phyloP scores from a whole-genome alignment of 2,888 invertebrate species.

The Smittia sp. region DNA sequence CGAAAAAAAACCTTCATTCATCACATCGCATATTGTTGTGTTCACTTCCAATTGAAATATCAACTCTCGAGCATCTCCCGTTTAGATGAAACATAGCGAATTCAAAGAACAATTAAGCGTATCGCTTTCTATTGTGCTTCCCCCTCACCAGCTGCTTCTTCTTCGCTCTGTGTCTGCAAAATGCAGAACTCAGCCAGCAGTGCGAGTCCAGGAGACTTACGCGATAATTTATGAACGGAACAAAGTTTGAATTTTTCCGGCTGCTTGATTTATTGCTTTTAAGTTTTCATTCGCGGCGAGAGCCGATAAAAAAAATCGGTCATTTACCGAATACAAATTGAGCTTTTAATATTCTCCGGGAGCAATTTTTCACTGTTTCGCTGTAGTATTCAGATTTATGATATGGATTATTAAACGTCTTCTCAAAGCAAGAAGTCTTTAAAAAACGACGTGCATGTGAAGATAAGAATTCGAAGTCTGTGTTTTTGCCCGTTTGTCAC shows the following conservation, averaged over 20 bases:
- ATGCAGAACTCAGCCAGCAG: too few relatives aligned
- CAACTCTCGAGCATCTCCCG: not conserved
- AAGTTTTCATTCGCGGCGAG: constrained; percentile 10
- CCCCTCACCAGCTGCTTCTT: too few relatives aligned
- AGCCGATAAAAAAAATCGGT: constrained; percentile 18
- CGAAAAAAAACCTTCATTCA: not conserved
- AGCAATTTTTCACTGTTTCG: constrained; percentile 30
- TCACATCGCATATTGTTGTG: not conserved
- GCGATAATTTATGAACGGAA: too few relatives aligned
- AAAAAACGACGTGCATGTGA: not conserved
- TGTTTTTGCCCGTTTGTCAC: too few relatives aligned
- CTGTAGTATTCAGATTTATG: constrained; percentile 16
- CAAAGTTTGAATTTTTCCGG: not conserved
- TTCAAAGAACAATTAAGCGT: not conserved
- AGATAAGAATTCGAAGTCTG: too few relatives aligned
- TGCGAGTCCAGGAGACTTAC: too few relatives aligned
- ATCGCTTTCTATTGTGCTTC: not conserved
- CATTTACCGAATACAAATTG: constrained; percentile 32
- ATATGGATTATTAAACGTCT: not conserved
- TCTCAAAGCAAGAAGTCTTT: not conserved
- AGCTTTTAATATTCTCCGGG: constrained; percentile 32
- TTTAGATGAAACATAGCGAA: too few relatives aligned
- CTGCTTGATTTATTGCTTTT: constrained; percentile 33
- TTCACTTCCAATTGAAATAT: not conserved
- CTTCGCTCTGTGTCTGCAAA: too few relatives aligned